A percentile compares a stretch with the other conserved stretches of the same genome.
Conservation (phyloP, 2,888 invertebrate genomes). For the Amiota minor region DNA sequence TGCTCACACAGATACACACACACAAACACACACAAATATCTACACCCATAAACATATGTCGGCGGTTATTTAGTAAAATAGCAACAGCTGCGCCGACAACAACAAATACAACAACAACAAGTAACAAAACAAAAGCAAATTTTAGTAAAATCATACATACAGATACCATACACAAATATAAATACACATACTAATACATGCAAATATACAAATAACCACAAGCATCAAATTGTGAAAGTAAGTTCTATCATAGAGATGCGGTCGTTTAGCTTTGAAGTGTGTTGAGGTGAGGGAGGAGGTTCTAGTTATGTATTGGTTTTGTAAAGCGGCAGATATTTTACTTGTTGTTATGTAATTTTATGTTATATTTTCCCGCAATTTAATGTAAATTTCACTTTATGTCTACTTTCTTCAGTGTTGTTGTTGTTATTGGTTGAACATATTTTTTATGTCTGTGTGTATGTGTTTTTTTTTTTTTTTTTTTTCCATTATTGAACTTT, state of each 20-base stretch:
- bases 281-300: no score
- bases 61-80: slow-evolving; percentile 38
- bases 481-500: not conserved
- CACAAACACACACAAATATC: no score
- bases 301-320: no score
- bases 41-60: slow-evolving; percentile 26
- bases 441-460: not conserved
- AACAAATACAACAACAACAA: not conserved
- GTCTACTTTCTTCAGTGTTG: not conserved
- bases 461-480: not conserved
- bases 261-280: no score
- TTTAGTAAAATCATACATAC: no score
- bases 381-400: not conserved
- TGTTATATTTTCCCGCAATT: slow-evolving; percentile 9
- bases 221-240: not conserved
- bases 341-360: slow-evolving; percentile 15
- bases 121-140: no score
- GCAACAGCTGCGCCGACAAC: slow-evolving; percentile 31
- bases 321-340: slow-evolving; percentile 2
- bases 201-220: not conserved
- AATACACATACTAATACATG: not conserved
- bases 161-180: not conserved
- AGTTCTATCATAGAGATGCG: not conserved
- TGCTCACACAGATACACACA: no score
- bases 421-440: not conserved